Base-by-base conservation (phyloP, 1,140 invertebrate species). In the Drosophila setifemur region DNA sequence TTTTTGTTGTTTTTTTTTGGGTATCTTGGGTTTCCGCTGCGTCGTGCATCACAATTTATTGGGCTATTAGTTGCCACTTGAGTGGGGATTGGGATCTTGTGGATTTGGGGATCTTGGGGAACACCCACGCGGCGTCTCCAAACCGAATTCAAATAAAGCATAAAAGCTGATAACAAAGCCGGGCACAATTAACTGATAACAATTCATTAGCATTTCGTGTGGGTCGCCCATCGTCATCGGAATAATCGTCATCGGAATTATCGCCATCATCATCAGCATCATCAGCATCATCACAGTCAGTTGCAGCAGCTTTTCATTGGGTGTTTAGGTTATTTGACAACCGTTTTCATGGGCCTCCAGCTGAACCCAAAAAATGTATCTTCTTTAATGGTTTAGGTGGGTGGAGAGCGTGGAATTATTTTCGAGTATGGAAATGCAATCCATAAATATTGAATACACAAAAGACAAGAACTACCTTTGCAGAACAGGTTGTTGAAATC, bases 251-350 rank as follows among this genome's bases (percentile, higher is more conserved):
- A 12, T 25, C 11, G 43, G 43, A n/a, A n/a, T n/a, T n/a, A 25
- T 35, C 47, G 31, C 25, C 33, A 50, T 50, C 21, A 43, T 58
- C 57, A 31, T 39, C 26, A 23, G 25, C 16, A 61, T 28, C 26
- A 19, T 61, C 39, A 43, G 58, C 53, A 31, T 0, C 33, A 37
- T 18, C 14, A 6, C 0, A 4, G 4, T 61, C 39, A 19, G 40
- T 8, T 61, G 40, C 55, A 19, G 25, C 42, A 16, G 33, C 14
- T 44, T 45, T 81, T 63, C 54, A 63, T 60, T 31, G 54, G 6
- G 67, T 81, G 31, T 71, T 83, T 85, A 70, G 79, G 76, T 83
- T 85, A 82, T 77, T 83, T 82, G 78, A 82, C 79, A 77, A 73
- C 63, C 78, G 70, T 52, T 81, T n/a, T 76, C 53, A 79, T 55